Conservation (phyloP, 2,797 vertebrate genomes). For the Saxicola maurus region DNA sequence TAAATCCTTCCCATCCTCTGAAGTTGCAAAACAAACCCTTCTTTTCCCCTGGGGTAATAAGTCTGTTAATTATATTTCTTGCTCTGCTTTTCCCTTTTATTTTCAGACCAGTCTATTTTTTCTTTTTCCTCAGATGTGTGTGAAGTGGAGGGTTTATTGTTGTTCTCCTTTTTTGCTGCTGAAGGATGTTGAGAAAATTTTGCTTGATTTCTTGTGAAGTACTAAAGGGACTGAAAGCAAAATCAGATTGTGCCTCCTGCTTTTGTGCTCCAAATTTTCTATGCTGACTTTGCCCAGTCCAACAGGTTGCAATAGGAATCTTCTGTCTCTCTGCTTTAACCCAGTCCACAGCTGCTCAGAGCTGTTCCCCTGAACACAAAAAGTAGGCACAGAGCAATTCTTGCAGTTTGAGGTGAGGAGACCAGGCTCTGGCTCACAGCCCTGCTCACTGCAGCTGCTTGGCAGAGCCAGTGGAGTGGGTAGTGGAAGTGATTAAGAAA, state of each 20-base stretch:
- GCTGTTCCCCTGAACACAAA: neutral
- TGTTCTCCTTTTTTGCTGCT: neutral
- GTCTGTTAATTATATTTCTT: neutral
- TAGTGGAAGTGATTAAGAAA: neutral
- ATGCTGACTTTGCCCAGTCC: neutral
- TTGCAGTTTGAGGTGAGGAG: neutral
- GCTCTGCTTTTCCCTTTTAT: neutral
- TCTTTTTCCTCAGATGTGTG: neutral
- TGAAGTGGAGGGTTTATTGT: neutral
- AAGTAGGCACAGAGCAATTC: neutral
- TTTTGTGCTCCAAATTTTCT: neutral
- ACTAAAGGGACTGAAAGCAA: neutral
- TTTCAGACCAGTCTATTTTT: neutral
- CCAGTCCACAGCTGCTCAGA: neutral
- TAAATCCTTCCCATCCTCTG: neutral
- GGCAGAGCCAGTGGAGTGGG: neutral
- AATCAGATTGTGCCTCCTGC: neutral
- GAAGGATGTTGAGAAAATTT: neutral
- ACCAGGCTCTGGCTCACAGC: neutral
- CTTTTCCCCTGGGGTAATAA: neutral
- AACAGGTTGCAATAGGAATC: neutral
- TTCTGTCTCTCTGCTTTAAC: neutral
- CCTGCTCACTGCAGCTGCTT: neutral
- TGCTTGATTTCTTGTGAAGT: neutral
- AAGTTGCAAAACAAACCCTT: neutral